Percentiles rank a stretch among this genome's conserved stretches.
phyloP scores from a whole-genome alignment of 1,140 invertebrate genomes.

The Bombus vancouverensis region DNA sequence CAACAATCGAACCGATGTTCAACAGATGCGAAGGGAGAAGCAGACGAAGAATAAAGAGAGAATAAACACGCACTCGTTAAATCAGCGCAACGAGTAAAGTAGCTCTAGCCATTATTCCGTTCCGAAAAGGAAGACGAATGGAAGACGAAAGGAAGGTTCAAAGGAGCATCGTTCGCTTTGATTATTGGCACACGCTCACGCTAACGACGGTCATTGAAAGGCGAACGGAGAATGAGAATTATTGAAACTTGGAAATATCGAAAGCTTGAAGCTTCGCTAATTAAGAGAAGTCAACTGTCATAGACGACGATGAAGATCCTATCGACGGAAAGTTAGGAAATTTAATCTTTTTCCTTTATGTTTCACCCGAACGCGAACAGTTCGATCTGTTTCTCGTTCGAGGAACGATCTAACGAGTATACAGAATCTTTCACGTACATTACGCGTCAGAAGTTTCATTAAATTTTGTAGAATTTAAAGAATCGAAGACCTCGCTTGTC shows the following conservation, averaged over 20 bases:
- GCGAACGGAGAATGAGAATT: neutral
- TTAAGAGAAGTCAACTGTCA: neutral
- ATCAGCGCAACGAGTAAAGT: neutral
- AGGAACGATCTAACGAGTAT: too few species aligned
- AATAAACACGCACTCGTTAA: slow-evolving; percentile 1
- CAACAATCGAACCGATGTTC: neutral
- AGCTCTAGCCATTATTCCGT: neutral
- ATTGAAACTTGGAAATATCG: neutral
- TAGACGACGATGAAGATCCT: neutral
- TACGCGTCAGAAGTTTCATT: too few species aligned
- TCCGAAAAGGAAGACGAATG: neutral
- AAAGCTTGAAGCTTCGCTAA: neutral
- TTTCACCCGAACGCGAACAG: too few species aligned
- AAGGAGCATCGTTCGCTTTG: neutral
- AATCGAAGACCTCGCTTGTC: too few species aligned
- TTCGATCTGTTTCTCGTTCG: too few species aligned
- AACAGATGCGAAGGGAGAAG: neutral
- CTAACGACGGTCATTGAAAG: neutral
- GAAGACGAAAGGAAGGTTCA: neutral
- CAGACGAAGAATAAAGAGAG: neutral
- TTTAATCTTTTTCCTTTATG: too few species aligned
- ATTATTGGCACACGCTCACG: neutral
- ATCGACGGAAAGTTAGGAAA: neutral
- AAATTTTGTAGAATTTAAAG: too few species aligned
- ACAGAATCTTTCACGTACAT: too few species aligned